Conservation (phyloP, 2,888 invertebrate species). For the Epicampocera succincta region DNA sequence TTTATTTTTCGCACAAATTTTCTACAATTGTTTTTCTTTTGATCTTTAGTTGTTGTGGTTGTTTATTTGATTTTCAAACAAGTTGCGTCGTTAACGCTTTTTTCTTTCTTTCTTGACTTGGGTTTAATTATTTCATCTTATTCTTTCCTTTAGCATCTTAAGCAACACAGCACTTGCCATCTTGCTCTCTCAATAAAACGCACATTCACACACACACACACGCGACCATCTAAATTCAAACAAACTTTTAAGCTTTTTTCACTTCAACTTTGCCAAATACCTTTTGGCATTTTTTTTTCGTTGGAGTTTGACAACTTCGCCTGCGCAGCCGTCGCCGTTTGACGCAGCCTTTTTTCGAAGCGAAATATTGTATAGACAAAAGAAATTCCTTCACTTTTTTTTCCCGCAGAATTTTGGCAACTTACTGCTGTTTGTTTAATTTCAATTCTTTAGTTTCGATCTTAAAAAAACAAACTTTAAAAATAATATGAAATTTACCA, state of each 20-base stretch:
- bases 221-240: constrained; percentile 29
- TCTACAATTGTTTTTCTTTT: constrained; percentile 42
- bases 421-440: not conserved
- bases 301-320: constrained; percentile 62
- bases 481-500: constrained; percentile 1
- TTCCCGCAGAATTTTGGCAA: not conserved
- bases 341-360: constrained; percentile 42
- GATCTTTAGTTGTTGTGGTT: constrained; percentile 24
- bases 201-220: not conserved
- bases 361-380: not conserved
- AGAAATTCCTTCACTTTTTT: constrained; percentile 37
- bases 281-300: constrained; percentile 33
- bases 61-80: constrained; percentile 62
- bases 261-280: constrained; percentile 59
- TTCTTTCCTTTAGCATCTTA: constrained; percentile 45
- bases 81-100: constrained; percentile 57
- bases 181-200: constrained; percentile 51
- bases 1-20: constrained; percentile 15
- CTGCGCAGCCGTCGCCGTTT: constrained; percentile 58
- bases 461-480: not conserved
- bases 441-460: not conserved
- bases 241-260: constrained; percentile 39
- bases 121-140: constrained; percentile 57
- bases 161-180: constrained; percentile 50
- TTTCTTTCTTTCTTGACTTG: not conserved